Evolutionary conservation across 23 tunicate species (phyloP), one percentile per base, ranked within the genome.

Genomic region (Halocynthia aurantium): DNA sequence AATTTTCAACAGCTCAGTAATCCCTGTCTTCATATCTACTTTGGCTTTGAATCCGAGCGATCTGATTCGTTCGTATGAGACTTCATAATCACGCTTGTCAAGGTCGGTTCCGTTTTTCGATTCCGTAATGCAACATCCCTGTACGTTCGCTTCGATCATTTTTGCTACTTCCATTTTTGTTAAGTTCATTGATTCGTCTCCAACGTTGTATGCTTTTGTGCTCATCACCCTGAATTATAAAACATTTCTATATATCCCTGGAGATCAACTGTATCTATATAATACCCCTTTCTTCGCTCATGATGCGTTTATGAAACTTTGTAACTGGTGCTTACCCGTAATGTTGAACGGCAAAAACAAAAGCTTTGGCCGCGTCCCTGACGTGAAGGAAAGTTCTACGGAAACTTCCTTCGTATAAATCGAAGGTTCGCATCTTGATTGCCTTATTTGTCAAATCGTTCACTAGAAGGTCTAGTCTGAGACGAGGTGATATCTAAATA

Each of bases 101-200:
- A 76, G 62, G 61, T 95, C 99, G 44, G 88, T 82, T 7, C 99
- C 99, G 72, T 71, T 95, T 50, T 80, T 82, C 10, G 97, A 91
- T 78, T 95, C 99, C 17, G 86, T 85, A 62, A 95, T 95, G 7
- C 68, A 66, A 73, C 99, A 95, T 7, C 99, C 99, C 6, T 85
- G 85, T 65, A 95, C 99, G 61, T 80, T 95, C n/a, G 71, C 53
- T 66, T 95, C 99, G 53, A 95, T 95, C 85, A 95, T 61, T 63
- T 81, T 93, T 44, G 99, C 99, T 21, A 95, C 96, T 54, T 89
- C 85, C 53, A 85, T 75, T 77, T 95, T 95, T 21, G 96, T 95
- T 81, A 95, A 68, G 69, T 95, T 95, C 99, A 95, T 95, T 11
- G 99, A 95, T 78, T 95, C 99, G 73, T 95, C 99, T 6, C 99